Base-by-base conservation (phyloP, 2,888 invertebrate species). In the Perizoma affinitatum region DNA sequence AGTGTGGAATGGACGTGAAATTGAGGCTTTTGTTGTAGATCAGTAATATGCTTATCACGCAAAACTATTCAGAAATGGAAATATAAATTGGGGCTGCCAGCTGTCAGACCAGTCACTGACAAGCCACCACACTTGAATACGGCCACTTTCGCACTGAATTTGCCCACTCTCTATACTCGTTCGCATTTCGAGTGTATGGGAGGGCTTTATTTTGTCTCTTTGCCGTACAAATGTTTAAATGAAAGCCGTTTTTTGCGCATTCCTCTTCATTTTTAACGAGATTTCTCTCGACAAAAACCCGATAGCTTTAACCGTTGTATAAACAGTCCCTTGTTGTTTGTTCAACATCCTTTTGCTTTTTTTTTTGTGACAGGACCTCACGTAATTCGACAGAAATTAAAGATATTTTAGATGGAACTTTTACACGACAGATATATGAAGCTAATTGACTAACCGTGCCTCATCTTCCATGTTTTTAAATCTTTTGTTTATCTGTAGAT, bases 251-350 rank as follows among this genome's bases (percentile, higher is more conserved):
- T 87, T 85, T 83, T 84, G 76, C 82, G 78, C 76, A 82, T 83
- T 85, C 79, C 80, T 78, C 78, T 82, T 79, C 79, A 83, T 82
- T 83, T 80, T 84, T 83, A 87, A 87, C 80, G 79, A 87, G 83
- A 83, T 82, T 78, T 79, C 72, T 75, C 72, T 74, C 74, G 73
- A 82, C 80, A 79, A 84, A 82, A 80, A 78, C 75, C 80, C 71
- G 80, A 87, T 78, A 76, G 75, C 79, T 83, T 76, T 82, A 84
- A 83, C 86, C 82, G 83, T 84, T 87, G 83, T 82, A 84, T 85
- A 84, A 86, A 82, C 79, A 83, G 77, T 79, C 76, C 77, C 73
- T 76, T 74, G 76, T 78, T 76, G 74, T 78, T 79, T 76, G 74
- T 72, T 68, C 61, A 68, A 63, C 65, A 73, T 73, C 58, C 69